Conservation (phyloP, 2,888 invertebrate genomes). For the Ennomos erosarius region DNA sequence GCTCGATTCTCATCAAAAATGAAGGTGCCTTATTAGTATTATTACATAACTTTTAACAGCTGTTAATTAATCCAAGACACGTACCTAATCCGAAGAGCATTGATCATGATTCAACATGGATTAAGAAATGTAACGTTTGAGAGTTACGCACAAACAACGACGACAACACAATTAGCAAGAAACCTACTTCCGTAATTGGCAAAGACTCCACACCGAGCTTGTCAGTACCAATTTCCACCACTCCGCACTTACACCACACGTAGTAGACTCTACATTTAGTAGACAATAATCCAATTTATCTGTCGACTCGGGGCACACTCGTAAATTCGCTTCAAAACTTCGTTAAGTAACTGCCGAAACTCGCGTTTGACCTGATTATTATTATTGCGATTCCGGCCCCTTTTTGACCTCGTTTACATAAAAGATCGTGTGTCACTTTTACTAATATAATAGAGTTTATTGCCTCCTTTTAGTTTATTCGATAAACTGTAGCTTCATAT, state of each 20-base stretch:
- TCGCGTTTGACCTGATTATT: slow-evolving; percentile 29
- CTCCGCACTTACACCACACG: slow-evolving; percentile 26
- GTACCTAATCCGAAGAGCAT: slow-evolving; percentile 20
- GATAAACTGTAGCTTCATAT: too few relatives aligned
- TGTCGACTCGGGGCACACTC: slow-evolving; percentile 52
- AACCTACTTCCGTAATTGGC: background rate
- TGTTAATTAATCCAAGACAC: slow-evolving; percentile 3
- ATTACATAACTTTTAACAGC: background rate
- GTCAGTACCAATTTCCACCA: slow-evolving; percentile 33
- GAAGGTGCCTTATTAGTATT: background rate
- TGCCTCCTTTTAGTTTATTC: too few relatives aligned
- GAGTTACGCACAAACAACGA: slow-evolving; percentile 44
- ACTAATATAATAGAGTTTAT: background rate
- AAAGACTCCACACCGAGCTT: slow-evolving; percentile 41
- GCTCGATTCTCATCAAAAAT: too few relatives aligned
- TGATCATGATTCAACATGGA: slow-evolving; percentile 24
- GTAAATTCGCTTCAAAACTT: slow-evolving; percentile 60
- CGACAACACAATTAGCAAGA: background rate
- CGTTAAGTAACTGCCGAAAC: slow-evolving; percentile 45
- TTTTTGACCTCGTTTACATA: slow-evolving; percentile 11
- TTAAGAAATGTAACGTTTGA: slow-evolving; percentile 40
- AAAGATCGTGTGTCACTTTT: background rate
- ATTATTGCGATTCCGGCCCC: slow-evolving; percentile 24
- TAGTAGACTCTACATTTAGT: slow-evolving; percentile 57
- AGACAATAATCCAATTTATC: slow-evolving; percentile 73